Conservation (phyloP, 2,888 invertebrate species). For the Pemphredon lugubris region DNA sequence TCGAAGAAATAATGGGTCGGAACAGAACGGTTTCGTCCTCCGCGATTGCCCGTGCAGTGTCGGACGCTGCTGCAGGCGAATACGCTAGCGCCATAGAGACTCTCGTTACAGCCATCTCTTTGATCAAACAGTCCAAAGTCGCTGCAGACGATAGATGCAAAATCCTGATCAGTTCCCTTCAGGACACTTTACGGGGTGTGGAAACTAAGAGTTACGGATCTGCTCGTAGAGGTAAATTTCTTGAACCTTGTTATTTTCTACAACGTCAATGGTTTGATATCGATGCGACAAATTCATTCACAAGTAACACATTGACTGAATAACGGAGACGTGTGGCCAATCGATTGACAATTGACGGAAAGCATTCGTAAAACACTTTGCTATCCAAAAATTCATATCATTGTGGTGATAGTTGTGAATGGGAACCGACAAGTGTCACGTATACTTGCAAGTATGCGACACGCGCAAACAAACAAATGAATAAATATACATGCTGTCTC, state of each 20-base stretch:
- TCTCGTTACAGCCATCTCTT: conserved; percentile 97
- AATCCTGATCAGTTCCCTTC: conserved; percentile 96
- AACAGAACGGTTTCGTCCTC: conserved; percentile 98
- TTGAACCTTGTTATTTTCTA: neutral
- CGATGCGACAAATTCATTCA: neutral
- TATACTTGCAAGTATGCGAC: no score
- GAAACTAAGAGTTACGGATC: conserved; percentile 98
- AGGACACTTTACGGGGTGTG: conserved; percentile 98
- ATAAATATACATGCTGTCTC: no score
- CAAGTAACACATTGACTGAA: no score
- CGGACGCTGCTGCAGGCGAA: conserved; percentile 98
- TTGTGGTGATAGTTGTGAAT: no score
- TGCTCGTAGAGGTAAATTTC: conserved; percentile 83
- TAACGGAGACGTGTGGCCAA: no score
- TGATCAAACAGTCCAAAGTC: conserved; percentile 98
- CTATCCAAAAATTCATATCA: no score
- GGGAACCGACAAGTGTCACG: no score
- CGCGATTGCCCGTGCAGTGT: conserved; percentile 98
- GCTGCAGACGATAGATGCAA: conserved; percentile 98
- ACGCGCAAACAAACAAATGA: no score
- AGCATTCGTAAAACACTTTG: no score
- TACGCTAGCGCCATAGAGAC: conserved; percentile 99
- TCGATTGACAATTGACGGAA: no score
- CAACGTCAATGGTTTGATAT: neutral
- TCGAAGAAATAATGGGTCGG: conserved; percentile 98